A percentile compares a stretch with the other conserved stretches of the same genome.
Evolutionary conservation across 2,888 invertebrate genomes (phyloP).

Genomic region (Euplagia quadripunctaria): DNA sequence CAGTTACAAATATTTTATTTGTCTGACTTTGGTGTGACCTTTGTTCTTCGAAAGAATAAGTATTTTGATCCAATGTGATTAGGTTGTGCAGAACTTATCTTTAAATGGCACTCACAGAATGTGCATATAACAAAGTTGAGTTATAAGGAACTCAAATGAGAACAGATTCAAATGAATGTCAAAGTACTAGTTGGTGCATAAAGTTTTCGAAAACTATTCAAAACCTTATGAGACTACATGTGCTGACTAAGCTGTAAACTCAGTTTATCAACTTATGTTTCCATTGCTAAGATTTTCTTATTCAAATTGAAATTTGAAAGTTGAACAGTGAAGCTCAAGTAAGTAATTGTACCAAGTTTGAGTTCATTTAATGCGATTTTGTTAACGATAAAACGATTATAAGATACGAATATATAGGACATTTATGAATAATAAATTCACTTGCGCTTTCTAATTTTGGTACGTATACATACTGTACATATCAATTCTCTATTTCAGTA

Average conservation of each 20-base stretch:
- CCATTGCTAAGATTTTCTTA: constrained; percentile 21
- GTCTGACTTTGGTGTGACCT: too few species aligned
- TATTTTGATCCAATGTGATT: too few species aligned
- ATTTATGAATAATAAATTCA: not conserved
- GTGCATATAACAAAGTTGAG: not conserved
- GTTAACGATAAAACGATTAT: not conserved
- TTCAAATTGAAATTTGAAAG: constrained; percentile 22
- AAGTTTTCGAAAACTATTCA: constrained; percentile 55
- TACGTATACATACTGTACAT: too few species aligned
- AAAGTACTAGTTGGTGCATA: constrained; percentile 40
- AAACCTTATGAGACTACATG: constrained; percentile 53
- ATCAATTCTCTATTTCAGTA: too few species aligned
- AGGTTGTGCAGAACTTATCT: not conserved
- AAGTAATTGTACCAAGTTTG: constrained; percentile 11
- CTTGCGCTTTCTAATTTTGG: not conserved
- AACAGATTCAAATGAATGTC: constrained; percentile 46
- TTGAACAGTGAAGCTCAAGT: constrained; percentile 24
- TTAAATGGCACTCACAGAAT: not conserved
- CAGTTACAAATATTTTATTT: too few species aligned
- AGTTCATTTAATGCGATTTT: not conserved
- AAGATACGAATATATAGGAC: not conserved
- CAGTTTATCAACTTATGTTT: constrained; percentile 37
- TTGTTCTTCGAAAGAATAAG: too few species aligned
- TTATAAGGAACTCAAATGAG: constrained; percentile 29
- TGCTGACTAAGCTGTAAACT: constrained; percentile 50